phyloP scores from a whole-genome alignment of 2,888 invertebrate species.

The Campaea margaritaria region DNA sequence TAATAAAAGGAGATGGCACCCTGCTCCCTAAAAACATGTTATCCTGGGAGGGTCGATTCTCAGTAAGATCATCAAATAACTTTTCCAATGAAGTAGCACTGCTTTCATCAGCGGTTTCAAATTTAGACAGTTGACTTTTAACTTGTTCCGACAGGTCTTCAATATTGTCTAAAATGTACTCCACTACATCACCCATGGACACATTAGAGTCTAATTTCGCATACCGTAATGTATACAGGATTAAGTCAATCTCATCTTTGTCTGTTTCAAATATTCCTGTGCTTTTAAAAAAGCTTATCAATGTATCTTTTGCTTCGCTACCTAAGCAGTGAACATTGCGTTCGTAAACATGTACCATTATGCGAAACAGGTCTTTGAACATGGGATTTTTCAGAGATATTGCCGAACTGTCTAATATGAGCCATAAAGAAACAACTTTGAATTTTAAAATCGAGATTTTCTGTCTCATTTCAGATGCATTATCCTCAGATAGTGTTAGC shows the following conservation, averaged over 20 bases:
- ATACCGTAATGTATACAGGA: conserved; percentile 84
- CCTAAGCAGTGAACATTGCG: conserved; percentile 68
- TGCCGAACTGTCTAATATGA: conserved; percentile 77
- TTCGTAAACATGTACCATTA: conserved; percentile 84
- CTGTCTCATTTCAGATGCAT: conserved; percentile 38
- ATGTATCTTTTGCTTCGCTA: conserved; percentile 81
- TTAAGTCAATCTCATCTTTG: conserved; percentile 87
- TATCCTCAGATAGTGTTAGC: conserved; percentile 55
- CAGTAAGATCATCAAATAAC: conserved; percentile 72
- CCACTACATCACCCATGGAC: conserved; percentile 67
- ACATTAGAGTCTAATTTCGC: conserved; percentile 63
- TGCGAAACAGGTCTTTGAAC: conserved; percentile 83
- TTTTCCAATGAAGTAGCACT: conserved; percentile 64
- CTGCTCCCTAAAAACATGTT: conserved; percentile 71
- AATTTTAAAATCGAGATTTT: conserved; percentile 66
- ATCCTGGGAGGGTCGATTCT: conserved; percentile 62
- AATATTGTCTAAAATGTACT: conserved; percentile 68
- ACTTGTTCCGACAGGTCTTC: conserved; percentile 64
- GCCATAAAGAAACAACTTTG: conserved; percentile 77
- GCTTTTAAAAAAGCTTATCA: conserved; percentile 85
- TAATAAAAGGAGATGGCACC: conserved; percentile 73
- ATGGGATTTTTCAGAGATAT: conserved; percentile 81
- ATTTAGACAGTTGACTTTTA: conserved; percentile 68
- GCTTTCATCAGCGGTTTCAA: conserved; percentile 67
- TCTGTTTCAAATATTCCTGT: conserved; percentile 88